A percentile compares a stretch with the other conserved stretches of the same genome.
These are phyloP conservation scores for Chrysolina americana DNA, from an alignment of 2,888 invertebrate species.

Conservation along the genomic window DNA sequence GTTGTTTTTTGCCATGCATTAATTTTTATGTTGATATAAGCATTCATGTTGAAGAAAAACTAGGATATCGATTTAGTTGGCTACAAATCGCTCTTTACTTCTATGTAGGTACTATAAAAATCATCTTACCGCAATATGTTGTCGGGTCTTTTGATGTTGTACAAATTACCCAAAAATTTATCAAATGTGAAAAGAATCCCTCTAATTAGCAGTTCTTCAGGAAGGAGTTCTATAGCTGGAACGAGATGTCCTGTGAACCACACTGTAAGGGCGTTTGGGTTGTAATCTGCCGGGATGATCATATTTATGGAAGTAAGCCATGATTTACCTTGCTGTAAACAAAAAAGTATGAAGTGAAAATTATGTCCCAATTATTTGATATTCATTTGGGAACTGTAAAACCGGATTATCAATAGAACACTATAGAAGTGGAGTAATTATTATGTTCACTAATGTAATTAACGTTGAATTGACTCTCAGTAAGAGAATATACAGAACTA, in stretches of 20 bases:
- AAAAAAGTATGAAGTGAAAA: too few species aligned
- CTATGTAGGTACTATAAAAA: not conserved
- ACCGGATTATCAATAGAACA: too few species aligned
- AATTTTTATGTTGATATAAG: too few species aligned
- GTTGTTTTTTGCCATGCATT: too few species aligned
- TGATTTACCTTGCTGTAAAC: constrained; percentile 40
- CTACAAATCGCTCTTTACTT: not conserved
- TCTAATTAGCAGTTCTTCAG: constrained; percentile 70
- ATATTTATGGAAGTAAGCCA: constrained; percentile 38
- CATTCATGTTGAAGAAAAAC: too few species aligned
- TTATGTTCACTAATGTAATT: too few species aligned
- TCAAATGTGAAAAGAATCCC: constrained; percentile 72
- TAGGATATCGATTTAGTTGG: not conserved
- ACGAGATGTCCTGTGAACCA: constrained; percentile 79
- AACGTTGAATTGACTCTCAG: too few species aligned
- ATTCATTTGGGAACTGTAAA: too few species aligned
- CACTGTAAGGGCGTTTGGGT: constrained; percentile 75
- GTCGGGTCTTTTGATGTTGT: constrained; percentile 70
- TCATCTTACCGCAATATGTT: constrained; percentile 59
- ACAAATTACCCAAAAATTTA: constrained; percentile 72
- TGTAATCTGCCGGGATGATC: constrained; percentile 68
- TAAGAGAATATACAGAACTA: too few species aligned
- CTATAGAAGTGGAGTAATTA: too few species aligned
- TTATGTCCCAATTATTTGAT: too few species aligned
- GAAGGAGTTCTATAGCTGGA: constrained; percentile 74